Evolutionary conservation across 2,113 vertebrate species (phyloP), one percentile per base, ranked within the genome.

Genomic region (Pongo pygmaeus): DNA sequence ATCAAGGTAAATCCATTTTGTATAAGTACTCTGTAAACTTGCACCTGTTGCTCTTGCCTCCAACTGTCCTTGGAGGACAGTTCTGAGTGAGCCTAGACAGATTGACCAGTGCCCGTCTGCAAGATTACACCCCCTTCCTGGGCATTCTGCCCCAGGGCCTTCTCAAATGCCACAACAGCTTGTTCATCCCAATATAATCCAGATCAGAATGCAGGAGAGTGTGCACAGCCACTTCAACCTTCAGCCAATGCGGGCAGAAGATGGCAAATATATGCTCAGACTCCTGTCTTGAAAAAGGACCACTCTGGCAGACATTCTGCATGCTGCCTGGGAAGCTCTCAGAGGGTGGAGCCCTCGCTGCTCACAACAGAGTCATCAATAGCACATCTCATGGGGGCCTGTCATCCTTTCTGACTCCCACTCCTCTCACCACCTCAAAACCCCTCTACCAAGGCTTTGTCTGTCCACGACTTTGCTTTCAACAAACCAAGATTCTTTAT

Each of bases 101-200:
- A 32, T 8, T 3, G 9, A 4, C 4, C 38, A 14, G 4, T 43
- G 43, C 1, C 2, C 5, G 0, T 61, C 22, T 16, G 20, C 32
- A 11, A 40, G 38, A 12, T 9, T 87, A 27, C 10, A 35, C 1
- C 12, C 40, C 14, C 38, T 16, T 30, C 69, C 27, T 17, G 30
- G 13, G 1, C 13, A 32, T 74, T 70, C n/a, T 79, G 6, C 8
- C 40, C 16, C 23, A 57, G 16, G n/a, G 18, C 14, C 27, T 92
- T 77, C 64, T 81, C 84, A 50, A 35, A 13, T 50, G 16, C 22
- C 27, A 20, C 52, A 5, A 35, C 4, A 57, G 30, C 11, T 72
- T 48, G 5, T 52, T 46, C 5, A 32, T 22, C 22, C 48, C 25
- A 43, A 20, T 3, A 43, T 0, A 43, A 12, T 16, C 30, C 9